Evolutionary conservation across 2,113 vertebrate genomes (phyloP).

Genomic region (Axis porcinus): DNA sequence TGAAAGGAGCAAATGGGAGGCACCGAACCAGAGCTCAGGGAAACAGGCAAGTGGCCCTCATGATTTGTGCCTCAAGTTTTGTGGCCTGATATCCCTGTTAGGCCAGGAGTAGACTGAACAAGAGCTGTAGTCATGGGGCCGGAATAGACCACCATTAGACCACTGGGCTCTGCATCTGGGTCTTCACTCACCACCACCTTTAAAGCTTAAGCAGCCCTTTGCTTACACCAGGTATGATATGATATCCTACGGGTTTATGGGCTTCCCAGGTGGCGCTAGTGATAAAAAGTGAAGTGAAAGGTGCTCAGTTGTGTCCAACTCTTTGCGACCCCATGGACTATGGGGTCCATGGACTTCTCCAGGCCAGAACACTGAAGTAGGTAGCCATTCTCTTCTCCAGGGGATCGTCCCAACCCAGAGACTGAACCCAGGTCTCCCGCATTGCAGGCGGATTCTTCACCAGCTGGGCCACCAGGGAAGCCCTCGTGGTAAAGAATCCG

Average conservation of each 20-base stretch:
- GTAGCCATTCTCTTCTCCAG: neutral
- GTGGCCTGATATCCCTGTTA: neutral
- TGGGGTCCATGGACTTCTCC: neutral
- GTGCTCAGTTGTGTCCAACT: neutral
- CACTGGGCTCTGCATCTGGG: neutral
- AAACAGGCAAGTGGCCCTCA: rapidly evolving
- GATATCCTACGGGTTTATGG: neutral
- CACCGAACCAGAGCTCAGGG: neutral
- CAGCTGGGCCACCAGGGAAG: neutral
- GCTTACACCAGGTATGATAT: neutral
- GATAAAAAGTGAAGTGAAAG: neutral
- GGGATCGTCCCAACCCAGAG: neutral
- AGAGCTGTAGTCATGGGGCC: neutral
- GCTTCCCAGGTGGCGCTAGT: neutral
- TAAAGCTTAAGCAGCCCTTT: neutral
- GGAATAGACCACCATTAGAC: neutral
- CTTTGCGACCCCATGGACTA: neutral
- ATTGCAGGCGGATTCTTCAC: neutral
- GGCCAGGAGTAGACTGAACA: neutral
- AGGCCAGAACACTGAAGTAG: neutral
- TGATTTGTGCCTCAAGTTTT: neutral
- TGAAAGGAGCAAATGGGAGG: neutral
- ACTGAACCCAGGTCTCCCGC: neutral
- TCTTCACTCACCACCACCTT: neutral
- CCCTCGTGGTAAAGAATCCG: neutral